These are phyloP conservation scores for Ctenoplectra terminalis DNA, from an alignment of 1,140 invertebrate species.

Conservation along the genomic window DNA sequence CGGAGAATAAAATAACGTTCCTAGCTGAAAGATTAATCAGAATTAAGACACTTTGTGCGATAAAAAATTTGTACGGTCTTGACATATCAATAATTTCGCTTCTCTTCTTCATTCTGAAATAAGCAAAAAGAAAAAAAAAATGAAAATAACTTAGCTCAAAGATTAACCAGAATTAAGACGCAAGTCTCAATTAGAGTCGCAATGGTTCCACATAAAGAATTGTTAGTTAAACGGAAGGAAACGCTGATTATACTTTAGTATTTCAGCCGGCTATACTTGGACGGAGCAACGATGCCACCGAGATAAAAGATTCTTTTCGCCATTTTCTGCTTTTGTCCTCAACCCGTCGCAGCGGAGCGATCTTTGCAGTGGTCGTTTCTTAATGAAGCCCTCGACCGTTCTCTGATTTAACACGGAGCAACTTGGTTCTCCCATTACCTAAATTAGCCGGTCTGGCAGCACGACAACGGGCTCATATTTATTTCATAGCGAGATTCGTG, in stretches of 20 bases:
- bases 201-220: no score
- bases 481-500: background rate
- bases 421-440: slow-evolving; percentile 12
- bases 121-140: no score
- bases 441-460: slow-evolving; percentile 12
- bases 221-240: no score
- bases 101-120: no score
- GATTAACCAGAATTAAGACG: no score
- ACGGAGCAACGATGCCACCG: background rate
- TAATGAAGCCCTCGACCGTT: slow-evolving; percentile 14
- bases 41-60: no score
- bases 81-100: no score
- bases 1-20: no score
- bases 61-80: no score
- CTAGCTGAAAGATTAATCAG: no score
- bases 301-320: background rate
- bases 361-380: background rate
- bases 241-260: background rate
- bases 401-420: background rate
- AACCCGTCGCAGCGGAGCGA: background rate
- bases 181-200: no score
- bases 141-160: no score
- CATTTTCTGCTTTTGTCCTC: background rate
- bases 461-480: slow-evolving; percentile 7
- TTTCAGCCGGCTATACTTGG: background rate